Percentiles rank a stretch among this genome's conserved stretches.
Conservation (phyloP, 2,113 vertebrate genomes). For the Callocephalon fimbriatum region DNA sequence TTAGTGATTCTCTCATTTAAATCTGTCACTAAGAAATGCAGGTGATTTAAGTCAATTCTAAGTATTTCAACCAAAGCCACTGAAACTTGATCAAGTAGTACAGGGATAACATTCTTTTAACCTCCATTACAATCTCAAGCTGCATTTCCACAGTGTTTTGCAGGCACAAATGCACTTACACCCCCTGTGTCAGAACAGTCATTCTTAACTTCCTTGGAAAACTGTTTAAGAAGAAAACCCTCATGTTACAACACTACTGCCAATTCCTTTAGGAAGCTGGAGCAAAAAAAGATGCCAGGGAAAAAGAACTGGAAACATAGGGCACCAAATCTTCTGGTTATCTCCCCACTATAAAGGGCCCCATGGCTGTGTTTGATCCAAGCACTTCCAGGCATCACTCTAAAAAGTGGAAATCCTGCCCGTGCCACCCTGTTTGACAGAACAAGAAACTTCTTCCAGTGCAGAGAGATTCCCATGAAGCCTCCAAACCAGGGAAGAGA, state of each 20-base stretch:
- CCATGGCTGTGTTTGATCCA: not conserved
- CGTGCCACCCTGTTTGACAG: not conserved
- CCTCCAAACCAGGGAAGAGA: not conserved
- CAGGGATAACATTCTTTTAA: not conserved
- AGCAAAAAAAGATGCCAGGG: not conserved
- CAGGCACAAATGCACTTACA: not conserved
- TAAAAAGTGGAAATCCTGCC: not conserved
- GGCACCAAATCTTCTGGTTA: not conserved
- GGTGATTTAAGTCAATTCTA: constrained; percentile 22
- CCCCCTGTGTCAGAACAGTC: not conserved
- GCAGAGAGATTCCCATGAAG: not conserved
- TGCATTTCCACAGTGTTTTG: not conserved
- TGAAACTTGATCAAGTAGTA: not conserved
- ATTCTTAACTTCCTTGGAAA: not conserved
- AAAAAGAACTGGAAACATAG: not conserved
- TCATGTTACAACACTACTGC: not conserved
- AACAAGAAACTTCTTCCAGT: not conserved
- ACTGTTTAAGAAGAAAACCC: not conserved
- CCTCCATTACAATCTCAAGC: not conserved
- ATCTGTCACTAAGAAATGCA: constrained; percentile 31
- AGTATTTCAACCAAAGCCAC: constrained; percentile 1
- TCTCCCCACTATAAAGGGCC: not conserved
- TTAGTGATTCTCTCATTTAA: constrained; percentile 56
- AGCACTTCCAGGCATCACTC: not conserved
- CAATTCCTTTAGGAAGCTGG: not conserved